Percentiles rank a stretch among this genome's conserved stretches.
Evolutionary conservation across 1,140 invertebrate genomes (phyloP).

Genomic region (Steinernema feltiae): DNA sequence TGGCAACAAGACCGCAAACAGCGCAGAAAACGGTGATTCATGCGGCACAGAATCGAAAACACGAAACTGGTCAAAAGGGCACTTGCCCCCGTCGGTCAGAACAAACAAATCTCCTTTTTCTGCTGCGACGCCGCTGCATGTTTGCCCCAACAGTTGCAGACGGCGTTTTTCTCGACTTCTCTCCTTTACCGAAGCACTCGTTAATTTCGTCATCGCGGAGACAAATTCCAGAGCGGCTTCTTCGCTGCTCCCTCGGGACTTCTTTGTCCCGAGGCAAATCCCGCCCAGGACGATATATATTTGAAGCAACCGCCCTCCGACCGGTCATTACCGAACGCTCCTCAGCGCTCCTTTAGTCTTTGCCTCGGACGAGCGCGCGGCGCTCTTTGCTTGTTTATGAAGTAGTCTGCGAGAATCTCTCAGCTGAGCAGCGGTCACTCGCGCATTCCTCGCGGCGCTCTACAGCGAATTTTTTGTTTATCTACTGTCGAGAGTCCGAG

Average conservation of each 20-base stretch:
- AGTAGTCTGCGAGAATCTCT: not conserved
- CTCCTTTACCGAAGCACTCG: not conserved
- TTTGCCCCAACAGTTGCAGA: not conserved
- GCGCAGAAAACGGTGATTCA: too few relatives aligned
- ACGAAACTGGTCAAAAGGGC: not conserved
- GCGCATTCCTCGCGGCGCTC: not conserved
- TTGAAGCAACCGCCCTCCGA: not conserved
- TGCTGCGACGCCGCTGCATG: not conserved
- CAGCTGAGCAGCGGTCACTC: not conserved
- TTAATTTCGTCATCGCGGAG: not conserved
- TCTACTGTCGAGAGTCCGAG: not conserved
- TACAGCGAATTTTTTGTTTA: not conserved
- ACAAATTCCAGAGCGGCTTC: conserved; percentile 1
- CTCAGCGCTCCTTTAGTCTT: not conserved
- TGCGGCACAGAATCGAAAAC: not conserved
- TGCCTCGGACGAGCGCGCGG: not conserved
- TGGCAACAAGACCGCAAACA: too few relatives aligned
- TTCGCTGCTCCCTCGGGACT: not conserved
- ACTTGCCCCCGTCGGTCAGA: not conserved
- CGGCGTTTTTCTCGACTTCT: not conserved
- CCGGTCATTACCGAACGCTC: not conserved
- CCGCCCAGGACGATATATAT: not conserved
- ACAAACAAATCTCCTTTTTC: not conserved
- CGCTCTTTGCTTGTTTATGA: not conserved
- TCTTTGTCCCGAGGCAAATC: conserved; percentile 13